These are phyloP conservation scores for Drosophila borborema DNA, from an alignment of 2,888 invertebrate genomes.

Conservation along the genomic window DNA sequence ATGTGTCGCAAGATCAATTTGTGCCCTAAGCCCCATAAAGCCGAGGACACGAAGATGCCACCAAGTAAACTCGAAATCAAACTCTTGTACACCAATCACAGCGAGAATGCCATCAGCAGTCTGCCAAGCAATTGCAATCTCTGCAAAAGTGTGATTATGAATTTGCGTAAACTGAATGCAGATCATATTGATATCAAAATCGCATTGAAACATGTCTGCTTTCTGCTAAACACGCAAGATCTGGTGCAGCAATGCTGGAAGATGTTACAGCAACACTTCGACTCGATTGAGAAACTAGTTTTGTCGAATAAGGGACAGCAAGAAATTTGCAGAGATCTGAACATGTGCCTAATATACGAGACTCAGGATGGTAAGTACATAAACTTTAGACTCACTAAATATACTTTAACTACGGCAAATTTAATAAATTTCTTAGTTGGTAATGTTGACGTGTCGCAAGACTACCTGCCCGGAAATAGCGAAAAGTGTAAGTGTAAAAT, in stretches of 20 bases:
- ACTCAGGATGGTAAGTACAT: not conserved
- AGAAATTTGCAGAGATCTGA: not conserved
- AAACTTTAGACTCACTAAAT: rapidly evolving
- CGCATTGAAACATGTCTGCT: not conserved
- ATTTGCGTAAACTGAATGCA: not conserved
- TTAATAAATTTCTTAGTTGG: not conserved
- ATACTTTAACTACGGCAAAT: not conserved
- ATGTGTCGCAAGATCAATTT: not conserved
- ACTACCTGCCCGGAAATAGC: not conserved
- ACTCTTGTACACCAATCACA: not conserved
- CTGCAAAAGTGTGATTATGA: not conserved
- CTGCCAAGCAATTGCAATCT: not conserved
- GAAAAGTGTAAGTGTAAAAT: not conserved
- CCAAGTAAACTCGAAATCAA: not conserved
- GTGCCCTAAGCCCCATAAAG: not conserved
- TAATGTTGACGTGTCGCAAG: not conserved
- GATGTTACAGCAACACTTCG: not conserved
- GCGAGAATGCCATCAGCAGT: not conserved
- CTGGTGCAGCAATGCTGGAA: not conserved
- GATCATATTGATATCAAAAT: not conserved
- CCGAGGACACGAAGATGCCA: not conserved
- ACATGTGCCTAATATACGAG: not conserved
- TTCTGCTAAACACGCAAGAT: no score
- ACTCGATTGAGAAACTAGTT: not conserved
- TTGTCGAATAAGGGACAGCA: not conserved